Evolutionary conservation across 2,888 invertebrate species (phyloP).

Genomic region (Idaea straminata): DNA sequence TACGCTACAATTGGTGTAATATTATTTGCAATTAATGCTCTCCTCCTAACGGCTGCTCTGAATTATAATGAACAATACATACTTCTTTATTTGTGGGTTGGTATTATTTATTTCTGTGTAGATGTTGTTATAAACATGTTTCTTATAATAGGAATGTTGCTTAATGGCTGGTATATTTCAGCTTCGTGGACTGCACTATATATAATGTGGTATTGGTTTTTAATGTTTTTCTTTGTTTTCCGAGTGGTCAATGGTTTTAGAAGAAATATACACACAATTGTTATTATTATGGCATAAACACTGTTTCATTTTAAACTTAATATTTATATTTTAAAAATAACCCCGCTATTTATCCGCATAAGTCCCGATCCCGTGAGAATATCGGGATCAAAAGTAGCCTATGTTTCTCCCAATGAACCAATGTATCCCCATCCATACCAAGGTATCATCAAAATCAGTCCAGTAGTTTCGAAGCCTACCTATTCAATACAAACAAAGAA

Average conservation of each 20-base stretch:
- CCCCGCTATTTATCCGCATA: too few relatives aligned
- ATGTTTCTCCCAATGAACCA: too few relatives aligned
- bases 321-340: too few relatives aligned
- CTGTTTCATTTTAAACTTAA: not conserved
- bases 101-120: conserved; percentile 37
- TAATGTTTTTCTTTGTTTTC: conserved; percentile 40
- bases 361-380: too few relatives aligned
- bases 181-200: conserved; percentile 8
- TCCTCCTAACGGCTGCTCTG: conserved; percentile 43
- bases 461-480: too few relatives aligned
- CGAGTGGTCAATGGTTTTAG: conserved; percentile 57
- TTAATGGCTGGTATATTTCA: conserved; percentile 26
- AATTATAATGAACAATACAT: conserved; percentile 48
- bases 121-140: conserved; percentile 35
- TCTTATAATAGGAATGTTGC: conserved; percentile 21
- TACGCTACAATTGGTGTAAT: conserved; percentile 46
- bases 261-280: conserved; percentile 51
- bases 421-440: too few relatives aligned
- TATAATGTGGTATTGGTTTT: conserved; percentile 41
- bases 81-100: conserved; percentile 49
- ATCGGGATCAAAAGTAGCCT: too few relatives aligned
- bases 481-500: too few relatives aligned
- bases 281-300: conserved; percentile 37
- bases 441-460: too few relatives aligned
- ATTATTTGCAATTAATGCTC: conserved; percentile 35